Evolutionary conservation across 2,888 invertebrate species (phyloP).

Genomic region (Erebia ligea): DNA sequence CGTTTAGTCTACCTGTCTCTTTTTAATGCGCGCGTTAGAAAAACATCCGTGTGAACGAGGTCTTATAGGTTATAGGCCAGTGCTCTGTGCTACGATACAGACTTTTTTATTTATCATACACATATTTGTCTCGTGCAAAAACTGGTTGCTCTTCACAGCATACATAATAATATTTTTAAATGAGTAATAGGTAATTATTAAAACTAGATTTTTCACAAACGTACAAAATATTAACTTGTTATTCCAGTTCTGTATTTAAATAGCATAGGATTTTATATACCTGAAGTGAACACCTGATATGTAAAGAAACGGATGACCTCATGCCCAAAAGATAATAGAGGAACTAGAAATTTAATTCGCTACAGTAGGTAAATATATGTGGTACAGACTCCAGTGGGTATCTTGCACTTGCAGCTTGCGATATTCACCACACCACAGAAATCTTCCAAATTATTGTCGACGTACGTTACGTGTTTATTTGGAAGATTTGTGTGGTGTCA

Average conservation of each 20-base stretch:
- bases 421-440: too few species aligned
- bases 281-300: conserved; percentile 3
- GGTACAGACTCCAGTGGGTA: too few species aligned
- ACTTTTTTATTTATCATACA: neutral
- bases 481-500: too few species aligned
- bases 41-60: too few species aligned
- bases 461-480: too few species aligned
- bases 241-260: conserved; percentile 4
- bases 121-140: neutral
- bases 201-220: conserved; percentile 11
- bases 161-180: neutral
- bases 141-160: conserved; percentile 14
- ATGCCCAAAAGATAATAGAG: neutral
- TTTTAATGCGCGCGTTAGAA: too few species aligned
- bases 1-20: too few species aligned
- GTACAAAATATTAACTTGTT: conserved; percentile 3
- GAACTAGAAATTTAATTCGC: too few species aligned
- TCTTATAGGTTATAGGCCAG: neutral
- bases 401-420: too few species aligned
- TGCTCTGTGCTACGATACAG: neutral
- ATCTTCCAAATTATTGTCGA: too few species aligned
- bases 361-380: too few species aligned
- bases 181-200: conserved; percentile 13
- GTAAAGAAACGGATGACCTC: conserved; percentile 6
- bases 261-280: neutral